Evolutionary conservation across 2,888 invertebrate genomes (phyloP), one percentile per base, ranked within the genome.

Genomic region (Rotaria sp.): DNA sequence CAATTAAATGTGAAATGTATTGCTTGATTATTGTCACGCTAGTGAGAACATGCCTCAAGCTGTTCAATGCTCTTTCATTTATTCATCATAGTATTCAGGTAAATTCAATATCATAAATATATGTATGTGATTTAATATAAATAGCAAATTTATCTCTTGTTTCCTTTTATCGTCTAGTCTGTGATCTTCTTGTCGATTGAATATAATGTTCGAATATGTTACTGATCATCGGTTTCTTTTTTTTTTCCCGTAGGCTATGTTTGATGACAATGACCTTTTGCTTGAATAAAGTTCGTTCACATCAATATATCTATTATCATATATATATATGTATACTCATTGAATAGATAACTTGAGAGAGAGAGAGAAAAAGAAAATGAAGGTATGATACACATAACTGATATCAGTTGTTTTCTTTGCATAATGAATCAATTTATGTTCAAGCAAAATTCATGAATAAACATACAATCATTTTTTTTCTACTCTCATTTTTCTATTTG

Each of bases 351-450:
- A 35, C 21, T 35, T 21, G 35, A 59, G n/a, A 30, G 18, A 59
- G n/a, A 30, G 18, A 57, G n/a, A n/a, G 10, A 59, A 30, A 13
- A 4, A 26, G 26, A 55, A 21, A 55, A 2, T 8, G 11, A 30
- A 67, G 67, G 35, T 67, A 21, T 3, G 67, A 67, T 35, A 35
- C 15, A 67, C 21, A n/a, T n/a, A 67, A 67, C 67, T 67, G 67
- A 67, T 67, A 67, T 30, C 67, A 67, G 35, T 67, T 67, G 67
- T 67, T 67, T 30, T 67, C 67, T 67, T 67, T 67, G 67, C 67
- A 67, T 67, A 67, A 67, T 35, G 67, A 67, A 35, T 38, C 35
- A 35, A 67, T 67, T 67, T 67, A 15, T 67, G 35, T 67, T 67
- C 67, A 67, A 15, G 35, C 35, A 35, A 67, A 67, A 30, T 67